A percentile compares a stretch with the other conserved stretches of the same genome.
phyloP scores from a whole-genome alignment of 2,113 vertebrate genomes.

The Ellobius talpinus region DNA sequence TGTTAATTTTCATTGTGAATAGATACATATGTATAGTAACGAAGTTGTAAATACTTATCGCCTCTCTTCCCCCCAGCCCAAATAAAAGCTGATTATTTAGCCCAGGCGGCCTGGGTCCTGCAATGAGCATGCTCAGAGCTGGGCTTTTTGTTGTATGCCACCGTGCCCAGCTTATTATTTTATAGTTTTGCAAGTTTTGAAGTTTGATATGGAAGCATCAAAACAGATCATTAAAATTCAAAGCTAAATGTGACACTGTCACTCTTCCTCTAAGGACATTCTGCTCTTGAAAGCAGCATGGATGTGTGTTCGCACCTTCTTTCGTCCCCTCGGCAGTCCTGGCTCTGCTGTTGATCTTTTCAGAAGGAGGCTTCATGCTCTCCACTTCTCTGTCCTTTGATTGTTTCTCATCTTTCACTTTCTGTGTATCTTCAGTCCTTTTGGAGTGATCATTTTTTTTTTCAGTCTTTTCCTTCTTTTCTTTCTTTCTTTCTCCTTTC shows the following conservation, averaged over 20 bases:
- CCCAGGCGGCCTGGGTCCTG: neutral
- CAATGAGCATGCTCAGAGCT: neutral
- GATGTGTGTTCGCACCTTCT: constrained; percentile 89
- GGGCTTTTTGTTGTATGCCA: neutral
- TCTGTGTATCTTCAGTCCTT: constrained; percentile 82
- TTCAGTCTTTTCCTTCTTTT: constrained; percentile 89
- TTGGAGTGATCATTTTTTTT: constrained; percentile 86
- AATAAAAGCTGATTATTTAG: neutral
- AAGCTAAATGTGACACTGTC: neutral
- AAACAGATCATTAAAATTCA: neutral
- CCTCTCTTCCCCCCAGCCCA: neutral
- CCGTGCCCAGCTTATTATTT: neutral
- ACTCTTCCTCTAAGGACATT: neutral
- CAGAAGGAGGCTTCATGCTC: constrained; percentile 80
- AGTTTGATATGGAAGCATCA: neutral
- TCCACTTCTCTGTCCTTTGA: constrained; percentile 84
- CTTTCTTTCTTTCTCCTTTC: constrained; percentile 88
- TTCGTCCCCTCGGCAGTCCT: constrained; percentile 91
- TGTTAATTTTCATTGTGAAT: constrained; percentile 13
- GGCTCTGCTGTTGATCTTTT: constrained; percentile 90
- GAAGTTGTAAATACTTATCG: neutral
- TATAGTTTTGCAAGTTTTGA: neutral
- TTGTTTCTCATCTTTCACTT: constrained; percentile 86
- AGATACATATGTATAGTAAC: neutral
- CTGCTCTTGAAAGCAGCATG: neutral